A percentile compares a stretch with the other conserved stretches of the same genome.
Evolutionary conservation across 2,797 vertebrate species (phyloP).

Genomic region (Sebastes flavidus): DNA sequence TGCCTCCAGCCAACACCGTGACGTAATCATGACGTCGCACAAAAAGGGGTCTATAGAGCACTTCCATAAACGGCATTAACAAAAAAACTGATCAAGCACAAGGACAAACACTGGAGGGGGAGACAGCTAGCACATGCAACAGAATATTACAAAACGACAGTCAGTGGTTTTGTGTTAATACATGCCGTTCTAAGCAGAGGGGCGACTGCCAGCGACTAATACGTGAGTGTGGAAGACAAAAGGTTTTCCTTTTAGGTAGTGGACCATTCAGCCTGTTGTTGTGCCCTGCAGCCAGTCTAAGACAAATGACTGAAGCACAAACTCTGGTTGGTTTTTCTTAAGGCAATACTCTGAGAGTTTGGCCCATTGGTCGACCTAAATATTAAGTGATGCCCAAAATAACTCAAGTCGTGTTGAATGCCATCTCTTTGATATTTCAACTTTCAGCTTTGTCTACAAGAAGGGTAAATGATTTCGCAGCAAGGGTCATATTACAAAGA

Average conservation of each 20-base stretch:
- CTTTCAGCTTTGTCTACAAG: not conserved
- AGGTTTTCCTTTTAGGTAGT: not conserved
- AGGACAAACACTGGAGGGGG: constrained; percentile 41
- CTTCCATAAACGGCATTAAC: constrained; percentile 59
- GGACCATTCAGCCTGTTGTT: not conserved
- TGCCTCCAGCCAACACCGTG: too few relatives aligned
- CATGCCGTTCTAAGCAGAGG: constrained; percentile 37
- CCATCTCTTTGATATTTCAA: not conserved
- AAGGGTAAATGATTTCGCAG: not conserved
- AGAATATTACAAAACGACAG: constrained; percentile 6
- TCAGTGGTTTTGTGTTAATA: constrained; percentile 34
- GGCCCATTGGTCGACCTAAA: not conserved
- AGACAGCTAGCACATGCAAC: constrained; percentile 61
- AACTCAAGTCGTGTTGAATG: not conserved
- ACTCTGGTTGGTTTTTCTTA: not conserved
- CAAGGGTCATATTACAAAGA: not conserved
- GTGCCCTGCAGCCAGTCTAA: not conserved
- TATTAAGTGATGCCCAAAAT: not conserved
- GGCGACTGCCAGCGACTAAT: not conserved
- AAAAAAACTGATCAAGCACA: constrained; percentile 44
- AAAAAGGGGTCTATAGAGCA: not conserved
- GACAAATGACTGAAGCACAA: not conserved
- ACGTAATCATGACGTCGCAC: too few relatives aligned
- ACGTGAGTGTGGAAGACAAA: not conserved
- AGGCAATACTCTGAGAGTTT: not conserved